Evolutionary conservation across 2,113 vertebrate genomes (phyloP).

Genomic region (Cygnus atratus): DNA sequence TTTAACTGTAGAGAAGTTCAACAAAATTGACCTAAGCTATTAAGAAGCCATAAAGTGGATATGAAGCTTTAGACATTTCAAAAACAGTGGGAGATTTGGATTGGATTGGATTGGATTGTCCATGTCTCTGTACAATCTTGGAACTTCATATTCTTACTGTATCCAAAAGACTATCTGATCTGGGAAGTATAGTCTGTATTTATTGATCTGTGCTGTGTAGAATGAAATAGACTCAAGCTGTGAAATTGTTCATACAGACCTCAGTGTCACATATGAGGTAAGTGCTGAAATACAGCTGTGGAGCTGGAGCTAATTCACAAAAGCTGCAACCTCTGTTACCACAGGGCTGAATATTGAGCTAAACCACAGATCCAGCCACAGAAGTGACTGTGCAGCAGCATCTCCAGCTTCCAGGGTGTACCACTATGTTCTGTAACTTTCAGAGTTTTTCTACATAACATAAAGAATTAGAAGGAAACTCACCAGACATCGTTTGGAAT

Average conservation of each 20-base stretch:
- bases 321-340: background rate
- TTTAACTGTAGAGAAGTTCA: background rate
- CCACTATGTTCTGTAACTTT: background rate
- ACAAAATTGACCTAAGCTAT: background rate
- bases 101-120: too few species aligned
- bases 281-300: background rate
- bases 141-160: background rate
- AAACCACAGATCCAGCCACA: background rate
- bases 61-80: background rate
- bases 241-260: background rate
- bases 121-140: background rate
- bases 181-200: background rate
- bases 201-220: background rate
- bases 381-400: background rate
- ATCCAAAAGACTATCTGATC: background rate
- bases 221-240: background rate
- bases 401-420: background rate
- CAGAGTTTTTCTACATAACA: accelerated
- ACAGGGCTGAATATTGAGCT: background rate
- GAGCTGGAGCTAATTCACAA: background rate
- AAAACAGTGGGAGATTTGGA: background rate
- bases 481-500: background rate
- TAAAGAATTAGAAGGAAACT: background rate
- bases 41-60: background rate
- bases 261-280: background rate